These are phyloP conservation scores for Leptinotarsa tumamoca DNA, from an alignment of 2,888 invertebrate species.

Conservation along the genomic window DNA sequence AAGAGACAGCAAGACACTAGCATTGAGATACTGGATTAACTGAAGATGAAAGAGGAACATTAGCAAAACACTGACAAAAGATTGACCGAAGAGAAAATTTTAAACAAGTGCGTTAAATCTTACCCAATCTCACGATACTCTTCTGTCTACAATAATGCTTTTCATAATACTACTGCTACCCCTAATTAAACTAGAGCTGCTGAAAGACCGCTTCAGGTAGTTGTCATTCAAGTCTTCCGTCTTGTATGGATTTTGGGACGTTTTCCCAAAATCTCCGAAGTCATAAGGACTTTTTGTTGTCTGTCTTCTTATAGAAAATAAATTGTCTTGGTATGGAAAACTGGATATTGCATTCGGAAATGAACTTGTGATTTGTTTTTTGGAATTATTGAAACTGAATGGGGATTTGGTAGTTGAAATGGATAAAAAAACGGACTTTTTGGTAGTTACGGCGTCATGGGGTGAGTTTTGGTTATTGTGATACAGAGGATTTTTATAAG, in stretches of 20 bases:
- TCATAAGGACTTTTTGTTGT: conserved; percentile 73
- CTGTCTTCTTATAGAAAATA: conserved; percentile 64
- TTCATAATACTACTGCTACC: conserved; percentile 62
- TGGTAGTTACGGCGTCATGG: conserved; percentile 23
- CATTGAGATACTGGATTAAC: not conserved
- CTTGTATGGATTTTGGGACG: conserved; percentile 70
- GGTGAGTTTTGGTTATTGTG: conserved; percentile 44
- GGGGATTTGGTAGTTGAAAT: conserved; percentile 61
- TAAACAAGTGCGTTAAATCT: conserved; percentile 36
- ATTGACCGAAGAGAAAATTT: not conserved
- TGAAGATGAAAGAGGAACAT: conserved; percentile 2
- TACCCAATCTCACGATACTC: conserved; percentile 51
- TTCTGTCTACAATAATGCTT: conserved; percentile 50
- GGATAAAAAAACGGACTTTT: conserved; percentile 48
- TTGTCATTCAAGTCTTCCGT: conserved; percentile 62
- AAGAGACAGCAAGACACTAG: not conserved
- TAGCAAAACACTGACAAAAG: not conserved
- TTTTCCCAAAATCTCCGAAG: conserved; percentile 67
- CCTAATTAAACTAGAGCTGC: conserved; percentile 66
- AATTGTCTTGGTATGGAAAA: conserved; percentile 63
- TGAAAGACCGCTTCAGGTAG: conserved; percentile 67
- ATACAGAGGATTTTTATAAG: conserved; percentile 27
- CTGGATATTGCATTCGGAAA: conserved; percentile 64
- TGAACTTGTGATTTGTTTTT: conserved; percentile 48
- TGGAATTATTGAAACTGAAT: conserved; percentile 60